Evolutionary conservation across 2,113 vertebrate genomes (phyloP).

Genomic region (Ochotona princeps): DNA sequence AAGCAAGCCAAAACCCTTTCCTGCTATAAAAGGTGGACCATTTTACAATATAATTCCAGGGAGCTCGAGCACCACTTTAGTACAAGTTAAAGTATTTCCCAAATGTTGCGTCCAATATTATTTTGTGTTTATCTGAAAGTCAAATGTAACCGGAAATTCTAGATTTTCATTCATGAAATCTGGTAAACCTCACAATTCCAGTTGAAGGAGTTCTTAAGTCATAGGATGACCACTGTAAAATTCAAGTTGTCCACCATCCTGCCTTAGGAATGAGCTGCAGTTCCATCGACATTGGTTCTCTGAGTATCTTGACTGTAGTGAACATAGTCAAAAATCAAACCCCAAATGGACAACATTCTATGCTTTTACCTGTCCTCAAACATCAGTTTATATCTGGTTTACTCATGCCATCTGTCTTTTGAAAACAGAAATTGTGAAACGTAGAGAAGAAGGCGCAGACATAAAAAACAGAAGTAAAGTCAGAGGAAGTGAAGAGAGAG

Average conservation of each 20-base stretch:
- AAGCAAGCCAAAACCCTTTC: background rate
- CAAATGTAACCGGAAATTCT: background rate
- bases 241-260: background rate
- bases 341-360: background rate
- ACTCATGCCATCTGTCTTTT: background rate
- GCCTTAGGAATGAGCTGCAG: background rate
- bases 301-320: background rate
- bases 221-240: background rate
- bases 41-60: background rate
- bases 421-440: background rate
- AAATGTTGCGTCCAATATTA: background rate
- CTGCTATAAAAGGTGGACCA: background rate
- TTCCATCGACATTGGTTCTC: background rate
- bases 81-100: background rate
- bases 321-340: background rate
- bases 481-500: background rate
- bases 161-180: background rate
- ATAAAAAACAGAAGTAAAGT: background rate
- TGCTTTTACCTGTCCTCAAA: background rate
- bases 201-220: background rate
- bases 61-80: background rate
- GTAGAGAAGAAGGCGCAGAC: background rate
- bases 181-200: background rate
- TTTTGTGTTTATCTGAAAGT: constrained; percentile 28
- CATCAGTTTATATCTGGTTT: background rate